Conservation (phyloP, 2,113 vertebrate genomes). For the Chaenocephalus aceratus region DNA sequence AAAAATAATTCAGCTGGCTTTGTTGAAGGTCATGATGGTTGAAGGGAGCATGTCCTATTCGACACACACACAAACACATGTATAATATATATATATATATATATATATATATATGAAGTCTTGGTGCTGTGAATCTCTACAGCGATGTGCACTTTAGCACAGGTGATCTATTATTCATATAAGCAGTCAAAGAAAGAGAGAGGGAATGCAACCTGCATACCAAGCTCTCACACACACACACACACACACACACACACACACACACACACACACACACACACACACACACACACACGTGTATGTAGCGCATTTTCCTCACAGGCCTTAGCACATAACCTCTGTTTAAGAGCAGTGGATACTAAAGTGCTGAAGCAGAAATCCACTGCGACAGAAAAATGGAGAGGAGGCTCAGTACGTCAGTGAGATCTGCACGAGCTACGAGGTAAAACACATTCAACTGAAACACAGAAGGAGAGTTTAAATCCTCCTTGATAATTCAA, state of each 20-base stretch:
- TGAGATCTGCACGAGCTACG: background rate
- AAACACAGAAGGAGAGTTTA: constrained; percentile 4
- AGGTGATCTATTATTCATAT: constrained; percentile 63
- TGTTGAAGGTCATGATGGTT: constrained; percentile 31
- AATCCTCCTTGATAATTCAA: constrained; percentile 37
- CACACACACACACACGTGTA: constrained; percentile 4
- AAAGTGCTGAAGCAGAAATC: constrained; percentile 14
- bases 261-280: background rate
- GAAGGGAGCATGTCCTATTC: background rate
- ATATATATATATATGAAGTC: constrained; percentile 19
- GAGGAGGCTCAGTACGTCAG: background rate
- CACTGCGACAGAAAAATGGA: background rate
- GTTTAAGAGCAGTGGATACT: constrained; percentile 21
- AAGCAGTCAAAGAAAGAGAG: constrained; percentile 29
- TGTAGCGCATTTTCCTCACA: background rate
- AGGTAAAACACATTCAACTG: background rate
- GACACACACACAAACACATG: background rate
- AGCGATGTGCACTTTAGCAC: constrained; percentile 40
- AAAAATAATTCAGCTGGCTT: constrained; percentile 16
- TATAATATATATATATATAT: background rate
- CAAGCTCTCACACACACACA: constrained; percentile 8
- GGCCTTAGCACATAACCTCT: background rate
- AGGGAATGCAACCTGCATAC: constrained; percentile 33
- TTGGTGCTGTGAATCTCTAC: constrained; percentile 11
- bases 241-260: constrained; percentile 5